Conservation (phyloP, 92 coral and sea anemone species). For the Diadumene lineata region DNA sequence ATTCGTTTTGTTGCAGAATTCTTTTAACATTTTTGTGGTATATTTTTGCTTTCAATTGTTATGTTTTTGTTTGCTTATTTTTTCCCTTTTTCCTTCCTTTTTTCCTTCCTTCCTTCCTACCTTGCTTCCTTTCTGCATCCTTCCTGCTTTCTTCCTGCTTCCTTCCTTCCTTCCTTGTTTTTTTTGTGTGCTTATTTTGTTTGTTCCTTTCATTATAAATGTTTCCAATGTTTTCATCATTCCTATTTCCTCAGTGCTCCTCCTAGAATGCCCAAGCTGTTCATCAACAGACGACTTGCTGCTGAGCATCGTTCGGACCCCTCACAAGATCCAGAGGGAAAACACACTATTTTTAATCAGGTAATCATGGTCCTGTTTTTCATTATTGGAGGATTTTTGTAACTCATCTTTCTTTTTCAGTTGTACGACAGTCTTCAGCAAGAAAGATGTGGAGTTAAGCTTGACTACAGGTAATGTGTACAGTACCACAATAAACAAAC, state of each 20-base stretch:
- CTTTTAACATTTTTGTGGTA: not conserved
- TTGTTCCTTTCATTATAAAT: not conserved
- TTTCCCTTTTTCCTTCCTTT: slow-evolving; percentile 1
- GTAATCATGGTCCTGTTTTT: slow-evolving; percentile 24
- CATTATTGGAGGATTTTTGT: no score
- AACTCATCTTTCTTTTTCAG: slow-evolving; percentile 20
- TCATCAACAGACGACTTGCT: slow-evolving; percentile 89
- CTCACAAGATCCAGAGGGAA: slow-evolving; percentile 87
- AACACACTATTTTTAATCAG: slow-evolving; percentile 82
- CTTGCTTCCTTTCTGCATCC: not conserved
- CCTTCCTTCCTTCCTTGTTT: not conserved
- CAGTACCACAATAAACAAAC: no score
- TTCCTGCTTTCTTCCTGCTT: not conserved
- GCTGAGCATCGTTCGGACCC: slow-evolving; percentile 94
- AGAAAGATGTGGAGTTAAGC: slow-evolving; percentile 92
- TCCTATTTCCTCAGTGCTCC: slow-evolving; percentile 48
- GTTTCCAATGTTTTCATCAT: no score
- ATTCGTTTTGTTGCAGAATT: no score
- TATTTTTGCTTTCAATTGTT: not conserved
- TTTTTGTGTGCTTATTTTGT: not conserved
- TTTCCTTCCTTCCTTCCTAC: slow-evolving; percentile 6
- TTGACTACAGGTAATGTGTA: slow-evolving; percentile 81
- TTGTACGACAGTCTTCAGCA: slow-evolving; percentile 88
- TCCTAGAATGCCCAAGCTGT: slow-evolving; percentile 85
- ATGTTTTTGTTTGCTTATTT: not conserved